Evolutionary conservation across 1,140 invertebrate species (phyloP), one percentile per base, ranked within the genome.

Genomic region (Coenobita brevimanus): DNA sequence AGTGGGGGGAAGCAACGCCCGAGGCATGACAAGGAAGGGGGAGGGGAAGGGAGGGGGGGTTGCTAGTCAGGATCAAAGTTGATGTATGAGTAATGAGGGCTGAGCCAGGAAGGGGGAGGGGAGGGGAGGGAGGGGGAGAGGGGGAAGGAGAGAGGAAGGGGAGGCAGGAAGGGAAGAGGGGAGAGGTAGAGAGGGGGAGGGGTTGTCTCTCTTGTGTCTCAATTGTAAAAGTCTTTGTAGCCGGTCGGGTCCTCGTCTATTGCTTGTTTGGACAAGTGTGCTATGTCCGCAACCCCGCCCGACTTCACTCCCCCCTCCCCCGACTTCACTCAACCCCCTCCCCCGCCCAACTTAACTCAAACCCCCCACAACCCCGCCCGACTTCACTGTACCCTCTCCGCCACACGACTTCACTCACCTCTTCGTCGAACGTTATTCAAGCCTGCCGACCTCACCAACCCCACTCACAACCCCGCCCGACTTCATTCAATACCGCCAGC

Each of bases 51-150:
- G 64, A 24, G 38, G 43, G 60, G 54, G n/a, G 27, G 21, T 21
- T 21, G 80, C 38, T 82, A 71, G 80, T 82, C 64, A 82, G 50
- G 38, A 82, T 82, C 80, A 82, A 82, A 82, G 80, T 82, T 82
- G 80, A 82, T 82, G 80, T 82, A 82, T 82, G 62, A 69, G 80
- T 82, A 82, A 82, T 82, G 80, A 82, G 80, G 62, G 57, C 38
- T 60, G 64, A 41, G 21, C 17, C 3, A 8, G 17, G 38, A 24
- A 21, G 64, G 80, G 41, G 62, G 67, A 8, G 17, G 38, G 36
- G 30, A 41, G 80, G n/a, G 41, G 21, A 8, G 38, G 36, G 30
- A 41, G 80, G n/a, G 41, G 21, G 17, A 24, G 36, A 21, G 64
- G 80, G n/a, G 41, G n/a, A n/a, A n/a, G n/a, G n/a, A n/a, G n/a